These are phyloP conservation scores for Augiades crinisus DNA, from an alignment of 2,888 invertebrate genomes.

Conservation along the genomic window DNA sequence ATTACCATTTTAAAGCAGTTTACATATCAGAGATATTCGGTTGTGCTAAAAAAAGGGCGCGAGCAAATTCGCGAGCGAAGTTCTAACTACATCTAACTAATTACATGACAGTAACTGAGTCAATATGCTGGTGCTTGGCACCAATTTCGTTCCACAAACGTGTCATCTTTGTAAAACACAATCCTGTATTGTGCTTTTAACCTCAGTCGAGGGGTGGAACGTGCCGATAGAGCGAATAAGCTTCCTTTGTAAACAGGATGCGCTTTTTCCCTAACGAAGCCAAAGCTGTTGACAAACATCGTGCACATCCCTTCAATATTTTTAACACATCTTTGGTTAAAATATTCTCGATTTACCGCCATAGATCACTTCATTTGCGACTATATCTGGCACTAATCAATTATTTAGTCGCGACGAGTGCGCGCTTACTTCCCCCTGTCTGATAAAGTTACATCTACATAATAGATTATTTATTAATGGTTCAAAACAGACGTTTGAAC, in stretches of 20 bases:
- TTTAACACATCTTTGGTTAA: background rate
- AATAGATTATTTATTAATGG: background rate
- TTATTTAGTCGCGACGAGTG: conserved; percentile 13
- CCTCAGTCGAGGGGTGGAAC: background rate
- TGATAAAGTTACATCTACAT: background rate
- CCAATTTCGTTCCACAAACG: background rate
- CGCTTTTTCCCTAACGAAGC: conserved; percentile 19
- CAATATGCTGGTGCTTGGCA: conserved; percentile 3
- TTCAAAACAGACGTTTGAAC: too few relatives aligned
- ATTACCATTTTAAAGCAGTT: too few relatives aligned
- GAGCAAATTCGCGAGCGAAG: too few relatives aligned
- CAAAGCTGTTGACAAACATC: conserved; percentile 22
- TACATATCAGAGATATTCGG: too few relatives aligned
- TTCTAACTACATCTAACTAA: too few relatives aligned
- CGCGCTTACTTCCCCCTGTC: background rate
- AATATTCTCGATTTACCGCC: conserved; percentile 4
- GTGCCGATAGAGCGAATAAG: conserved; percentile 17
- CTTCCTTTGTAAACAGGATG: conserved; percentile 24
- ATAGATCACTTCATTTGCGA: conserved; percentile 11
- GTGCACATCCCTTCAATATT: conserved; percentile 1
- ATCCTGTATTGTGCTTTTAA: conserved; percentile 6
- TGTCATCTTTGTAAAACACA: background rate
- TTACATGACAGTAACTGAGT: too few relatives aligned
- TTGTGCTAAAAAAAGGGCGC: too few relatives aligned
- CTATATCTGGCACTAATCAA: conserved; percentile 13